Evolutionary conservation across 2,113 vertebrate genomes (phyloP), one percentile per base, ranked within the genome.

Genomic region (Cettia cetti): DNA sequence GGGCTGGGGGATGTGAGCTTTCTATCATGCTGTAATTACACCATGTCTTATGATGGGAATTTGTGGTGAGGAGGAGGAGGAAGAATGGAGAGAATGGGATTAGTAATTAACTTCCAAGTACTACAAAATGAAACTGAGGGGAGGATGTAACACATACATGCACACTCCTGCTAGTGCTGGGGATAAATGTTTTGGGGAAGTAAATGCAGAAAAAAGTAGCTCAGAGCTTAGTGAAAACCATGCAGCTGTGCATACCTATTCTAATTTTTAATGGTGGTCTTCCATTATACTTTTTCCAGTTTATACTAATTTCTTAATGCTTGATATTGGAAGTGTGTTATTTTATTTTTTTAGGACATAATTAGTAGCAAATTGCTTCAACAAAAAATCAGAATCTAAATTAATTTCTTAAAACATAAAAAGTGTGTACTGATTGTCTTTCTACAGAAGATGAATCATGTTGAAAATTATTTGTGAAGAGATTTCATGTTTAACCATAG

Each of bases 131-230:
- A 68, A 86, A 31, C 3, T 23, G 19, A 68, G 9, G 17, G 11
- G 22, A 60, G 5, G 28, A 33, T 56, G 33, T 27, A 66, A 30
- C 4, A 7, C 22, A 13, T 5, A 18, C 6, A 68, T 5, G 30
- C 17, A 40, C 10, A 3, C 3, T 76, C 26, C 13, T 68, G 7
- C 24, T 60, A 5, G 1, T 54, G 49, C 21, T 0, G 0, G 26
- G 10, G 13, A 50, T 50, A 35, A 76, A 66, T 64, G 23, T n/a
- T 2, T n/a, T 53, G 53, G 35, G 31, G 63, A 70, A 82, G 4
- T 21, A 69, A 85, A 92, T 14, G 19, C 4, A 44, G 30, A 71
- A 64, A 63, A 3, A 6, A 9, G 7, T 50, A 78, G 9, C 24
- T 70, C 39, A 64, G 44, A 40, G 24, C 11, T 57, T 53, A 49